Conservation (phyloP, 2,113 vertebrate genomes). For the Apteryx owenii region DNA sequence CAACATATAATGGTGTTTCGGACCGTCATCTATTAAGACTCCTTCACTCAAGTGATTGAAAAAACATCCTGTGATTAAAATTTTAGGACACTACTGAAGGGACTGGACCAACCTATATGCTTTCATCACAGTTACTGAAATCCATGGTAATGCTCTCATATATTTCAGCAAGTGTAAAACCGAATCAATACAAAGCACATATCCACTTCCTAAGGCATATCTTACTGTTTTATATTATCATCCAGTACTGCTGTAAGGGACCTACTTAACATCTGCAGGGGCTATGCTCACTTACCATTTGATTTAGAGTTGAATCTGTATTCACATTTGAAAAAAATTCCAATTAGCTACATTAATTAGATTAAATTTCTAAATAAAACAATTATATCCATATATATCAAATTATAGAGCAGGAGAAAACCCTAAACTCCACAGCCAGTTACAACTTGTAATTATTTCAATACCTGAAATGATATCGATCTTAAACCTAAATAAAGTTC, state of each 20-base stretch:
- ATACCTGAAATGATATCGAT: neutral
- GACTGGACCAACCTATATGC: neutral
- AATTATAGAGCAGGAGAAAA: neutral
- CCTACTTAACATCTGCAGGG: neutral
- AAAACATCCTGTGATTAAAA: neutral
- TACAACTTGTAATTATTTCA: neutral
- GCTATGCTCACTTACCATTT: neutral
- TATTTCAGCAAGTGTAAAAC: neutral
- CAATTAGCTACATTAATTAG: neutral
- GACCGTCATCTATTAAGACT: neutral
- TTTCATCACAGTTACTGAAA: neutral
- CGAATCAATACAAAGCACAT: neutral
- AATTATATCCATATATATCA: neutral
- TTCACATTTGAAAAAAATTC: neutral
- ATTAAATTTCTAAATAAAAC: conserved; percentile 31
- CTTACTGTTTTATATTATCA: neutral
- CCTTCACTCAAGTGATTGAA: neutral
- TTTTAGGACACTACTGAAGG: neutral
- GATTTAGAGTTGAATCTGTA: neutral
- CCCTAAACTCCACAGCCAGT: neutral
- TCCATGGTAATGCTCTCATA: neutral
- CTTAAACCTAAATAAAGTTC: conserved; percentile 22
- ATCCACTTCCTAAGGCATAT: too few relatives aligned
- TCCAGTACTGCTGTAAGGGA: neutral
- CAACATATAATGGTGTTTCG: neutral